phyloP scores from a whole-genome alignment of 2,888 invertebrate genomes.

The Chaetogeoica ovagalla region DNA sequence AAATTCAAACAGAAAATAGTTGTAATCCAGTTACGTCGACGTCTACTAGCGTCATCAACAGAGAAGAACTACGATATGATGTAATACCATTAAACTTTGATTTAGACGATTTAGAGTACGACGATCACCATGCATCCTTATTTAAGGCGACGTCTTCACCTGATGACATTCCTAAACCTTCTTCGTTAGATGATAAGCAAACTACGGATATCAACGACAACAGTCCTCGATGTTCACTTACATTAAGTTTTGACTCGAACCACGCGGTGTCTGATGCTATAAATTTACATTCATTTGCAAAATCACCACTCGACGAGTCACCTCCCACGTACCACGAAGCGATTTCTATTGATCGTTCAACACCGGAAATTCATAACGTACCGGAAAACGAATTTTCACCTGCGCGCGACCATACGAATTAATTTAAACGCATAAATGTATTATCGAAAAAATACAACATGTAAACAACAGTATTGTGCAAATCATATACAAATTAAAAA shows the following conservation, averaged over 20 bases:
- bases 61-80: background rate
- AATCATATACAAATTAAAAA: too few species aligned
- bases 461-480: too few species aligned
- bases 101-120: background rate
- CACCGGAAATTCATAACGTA: background rate
- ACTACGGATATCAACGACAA: background rate
- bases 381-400: background rate
- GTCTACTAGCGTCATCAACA: background rate
- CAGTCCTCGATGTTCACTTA: background rate
- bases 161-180: background rate
- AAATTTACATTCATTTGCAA: background rate
- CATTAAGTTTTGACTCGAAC: background rate
- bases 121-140: background rate
- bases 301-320: background rate
- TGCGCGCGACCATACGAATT: background rate
- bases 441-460: too few species aligned
- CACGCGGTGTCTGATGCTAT: background rate
- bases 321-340: background rate
- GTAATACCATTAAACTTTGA: background rate
- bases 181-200: background rate
- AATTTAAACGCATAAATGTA: background rate
- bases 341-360: background rate
- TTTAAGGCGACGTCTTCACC: too few species aligned
- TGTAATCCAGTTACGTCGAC: too few species aligned
- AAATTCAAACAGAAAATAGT: background rate